Percentiles rank a stretch among this genome's conserved stretches.
Conservation (phyloP, 2,797 vertebrate species). For the Tapirus indicus region DNA sequence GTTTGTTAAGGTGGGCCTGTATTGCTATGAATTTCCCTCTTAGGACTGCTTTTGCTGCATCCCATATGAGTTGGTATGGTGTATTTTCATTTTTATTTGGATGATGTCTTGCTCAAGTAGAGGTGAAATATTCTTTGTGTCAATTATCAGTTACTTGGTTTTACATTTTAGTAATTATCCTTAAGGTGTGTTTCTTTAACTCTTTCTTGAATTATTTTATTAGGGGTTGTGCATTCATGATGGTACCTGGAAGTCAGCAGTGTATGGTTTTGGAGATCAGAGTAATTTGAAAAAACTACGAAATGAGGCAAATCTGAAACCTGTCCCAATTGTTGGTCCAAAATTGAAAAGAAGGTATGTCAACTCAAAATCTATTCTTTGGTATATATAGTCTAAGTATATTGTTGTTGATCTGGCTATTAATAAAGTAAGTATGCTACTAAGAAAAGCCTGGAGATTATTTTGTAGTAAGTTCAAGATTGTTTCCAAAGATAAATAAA, state of each 20-base stretch:
- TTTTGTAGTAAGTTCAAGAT: conserved; percentile 29
- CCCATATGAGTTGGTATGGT: no score
- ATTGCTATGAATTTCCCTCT: no score
- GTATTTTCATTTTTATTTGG: no score
- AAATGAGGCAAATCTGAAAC: conserved; percentile 92
- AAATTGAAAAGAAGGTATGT: conserved; percentile 95
- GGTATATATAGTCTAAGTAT: not conserved
- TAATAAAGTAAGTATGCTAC: conserved; percentile 10
- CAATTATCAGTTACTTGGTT: not conserved
- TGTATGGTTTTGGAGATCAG: conserved; percentile 93
- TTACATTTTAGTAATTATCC: conserved; percentile 15
- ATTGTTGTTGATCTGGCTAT: not conserved
- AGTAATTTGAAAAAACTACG: conserved; percentile 91
- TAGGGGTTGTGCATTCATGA: conserved; percentile 94
- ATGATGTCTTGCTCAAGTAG: not conserved
- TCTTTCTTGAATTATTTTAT: conserved; percentile 62
- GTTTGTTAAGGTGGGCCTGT: no score
- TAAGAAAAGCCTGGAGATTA: not conserved
- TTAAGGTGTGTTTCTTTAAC: conserved; percentile 22
- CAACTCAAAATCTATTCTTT: conserved; percentile 1
- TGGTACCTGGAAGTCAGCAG: conserved; percentile 97
- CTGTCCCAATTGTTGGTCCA: conserved; percentile 92
- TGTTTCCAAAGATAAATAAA: conserved; percentile 48
- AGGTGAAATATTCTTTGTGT: not conserved
- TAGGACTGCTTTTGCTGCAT: no score